A percentile compares a stretch with the other conserved stretches of the same genome.
Conservation (phyloP, 2,797 vertebrate genomes). For the Bradypus variegatus region DNA sequence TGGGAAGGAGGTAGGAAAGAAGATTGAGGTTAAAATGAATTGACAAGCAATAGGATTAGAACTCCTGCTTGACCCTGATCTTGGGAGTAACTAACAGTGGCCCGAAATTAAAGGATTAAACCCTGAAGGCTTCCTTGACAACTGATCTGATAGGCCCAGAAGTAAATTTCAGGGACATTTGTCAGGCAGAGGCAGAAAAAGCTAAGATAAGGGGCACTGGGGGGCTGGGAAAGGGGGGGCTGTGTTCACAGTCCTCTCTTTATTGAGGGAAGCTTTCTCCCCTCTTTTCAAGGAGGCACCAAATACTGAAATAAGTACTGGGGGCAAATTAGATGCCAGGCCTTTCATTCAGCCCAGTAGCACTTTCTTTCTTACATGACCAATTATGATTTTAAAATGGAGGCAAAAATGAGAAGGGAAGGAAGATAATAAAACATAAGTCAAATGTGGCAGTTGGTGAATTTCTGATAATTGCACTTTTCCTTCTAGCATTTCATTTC, state of each 20-base stretch:
- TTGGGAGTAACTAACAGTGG: constrained; percentile 61
- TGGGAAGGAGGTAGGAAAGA: constrained; percentile 53
- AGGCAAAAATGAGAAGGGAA: constrained; percentile 9
- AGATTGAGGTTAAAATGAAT: constrained; percentile 66
- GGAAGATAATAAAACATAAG: constrained; percentile 15
- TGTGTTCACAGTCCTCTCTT: neutral
- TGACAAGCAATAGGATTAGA: constrained; percentile 72
- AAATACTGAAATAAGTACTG: neutral
- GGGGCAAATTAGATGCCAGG: neutral
- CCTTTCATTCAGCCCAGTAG: neutral
- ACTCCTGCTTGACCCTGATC: constrained; percentile 59
- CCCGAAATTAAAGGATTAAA: constrained; percentile 69
- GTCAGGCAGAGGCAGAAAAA: constrained; percentile 20
- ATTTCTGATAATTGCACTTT: constrained; percentile 19
- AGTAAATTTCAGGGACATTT: constrained; percentile 51
- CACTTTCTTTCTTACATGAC: neutral
- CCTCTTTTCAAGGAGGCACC: neutral
- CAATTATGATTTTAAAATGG: constrained; percentile 35
- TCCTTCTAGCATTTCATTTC: neutral
- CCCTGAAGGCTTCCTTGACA: constrained; percentile 59
- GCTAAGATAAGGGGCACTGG: neutral
- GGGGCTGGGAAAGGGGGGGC: neutral
- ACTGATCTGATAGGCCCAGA: constrained; percentile 36
- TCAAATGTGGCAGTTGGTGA: constrained; percentile 4
- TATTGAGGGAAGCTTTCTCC: too few relatives aligned